Percentiles rank a stretch among this genome's conserved stretches.
Conservation (phyloP, 1,140 invertebrate genomes). For the Procambarus virginalis region DNA sequence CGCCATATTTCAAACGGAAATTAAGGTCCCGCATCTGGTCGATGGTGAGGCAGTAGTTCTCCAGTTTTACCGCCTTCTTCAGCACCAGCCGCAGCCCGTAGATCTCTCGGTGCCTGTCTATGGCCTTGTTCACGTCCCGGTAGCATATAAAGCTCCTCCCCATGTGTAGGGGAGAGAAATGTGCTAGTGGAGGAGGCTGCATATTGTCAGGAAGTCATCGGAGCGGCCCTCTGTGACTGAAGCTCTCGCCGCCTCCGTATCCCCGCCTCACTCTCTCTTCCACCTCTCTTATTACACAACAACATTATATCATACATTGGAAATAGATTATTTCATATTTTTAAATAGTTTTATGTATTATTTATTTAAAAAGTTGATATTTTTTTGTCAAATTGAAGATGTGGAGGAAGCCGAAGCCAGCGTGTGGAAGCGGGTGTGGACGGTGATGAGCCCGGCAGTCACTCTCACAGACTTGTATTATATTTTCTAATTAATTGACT, state of each 20-base stretch:
- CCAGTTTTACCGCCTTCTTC: constrained; percentile 68
- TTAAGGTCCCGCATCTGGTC: constrained; percentile 68
- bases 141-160: constrained; percentile 68
- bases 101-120: constrained; percentile 68
- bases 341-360: too few relatives aligned
- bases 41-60: constrained; percentile 66
- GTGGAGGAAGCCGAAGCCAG: too few relatives aligned
- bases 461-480: too few relatives aligned
- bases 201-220: constrained; percentile 41
- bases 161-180: constrained; percentile 62
- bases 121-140: constrained; percentile 69
- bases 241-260: neutral
- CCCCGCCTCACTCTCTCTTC: neutral
- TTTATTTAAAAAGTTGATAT: too few relatives aligned
- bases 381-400: too few relatives aligned
- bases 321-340: too few relatives aligned
- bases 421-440: too few relatives aligned
- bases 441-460: too few relatives aligned
- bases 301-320: too few relatives aligned
- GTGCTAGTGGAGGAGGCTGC: constrained; percentile 52
- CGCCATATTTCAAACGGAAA: constrained; percentile 69
- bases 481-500: too few relatives aligned
- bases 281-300: neutral
- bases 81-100: constrained; percentile 66
- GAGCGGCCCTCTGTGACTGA: neutral